These are phyloP conservation scores for Eptatretus atami DNA, from an alignment of 2,797 vertebrate genomes.

Conservation along the genomic window DNA sequence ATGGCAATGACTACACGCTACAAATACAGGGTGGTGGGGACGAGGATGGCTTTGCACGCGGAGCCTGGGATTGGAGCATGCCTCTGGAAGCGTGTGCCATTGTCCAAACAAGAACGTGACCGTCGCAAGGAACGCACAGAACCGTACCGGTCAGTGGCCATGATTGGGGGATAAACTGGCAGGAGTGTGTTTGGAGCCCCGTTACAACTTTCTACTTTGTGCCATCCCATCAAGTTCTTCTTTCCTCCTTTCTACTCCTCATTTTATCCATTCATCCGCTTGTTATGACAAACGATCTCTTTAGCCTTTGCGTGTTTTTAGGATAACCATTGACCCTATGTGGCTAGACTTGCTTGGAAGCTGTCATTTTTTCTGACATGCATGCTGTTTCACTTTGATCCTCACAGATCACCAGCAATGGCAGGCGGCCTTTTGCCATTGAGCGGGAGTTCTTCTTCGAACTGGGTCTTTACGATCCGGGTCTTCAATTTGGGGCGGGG, in stretches of 20 bases:
- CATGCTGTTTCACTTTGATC: neutral
- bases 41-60: conserved; percentile 69
- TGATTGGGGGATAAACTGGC: no score
- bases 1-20: conserved; percentile 44
- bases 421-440: conserved; percentile 90
- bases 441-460: conserved; percentile 94
- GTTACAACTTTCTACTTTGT: no score
- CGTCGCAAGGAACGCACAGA: conserved; percentile 59
- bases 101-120: conserved; percentile 47
- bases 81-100: conserved; percentile 91
- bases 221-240: no score
- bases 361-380: no score
- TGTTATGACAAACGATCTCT: no score
- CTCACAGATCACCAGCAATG: conserved; percentile 71
- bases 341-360: no score
- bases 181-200: no score
- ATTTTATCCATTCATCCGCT: no score
- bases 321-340: no score
- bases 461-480: conserved; percentile 76
- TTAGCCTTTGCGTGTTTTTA: no score
- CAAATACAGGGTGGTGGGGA: conserved; percentile 79
- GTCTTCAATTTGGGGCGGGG: conserved; percentile 96
- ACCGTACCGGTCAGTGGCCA: conserved; percentile 69
- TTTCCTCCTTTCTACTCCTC: no score
- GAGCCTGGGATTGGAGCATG: conserved; percentile 99